phyloP scores from a whole-genome alignment of 2,797 vertebrate species.

The Epinephelus awoara region DNA sequence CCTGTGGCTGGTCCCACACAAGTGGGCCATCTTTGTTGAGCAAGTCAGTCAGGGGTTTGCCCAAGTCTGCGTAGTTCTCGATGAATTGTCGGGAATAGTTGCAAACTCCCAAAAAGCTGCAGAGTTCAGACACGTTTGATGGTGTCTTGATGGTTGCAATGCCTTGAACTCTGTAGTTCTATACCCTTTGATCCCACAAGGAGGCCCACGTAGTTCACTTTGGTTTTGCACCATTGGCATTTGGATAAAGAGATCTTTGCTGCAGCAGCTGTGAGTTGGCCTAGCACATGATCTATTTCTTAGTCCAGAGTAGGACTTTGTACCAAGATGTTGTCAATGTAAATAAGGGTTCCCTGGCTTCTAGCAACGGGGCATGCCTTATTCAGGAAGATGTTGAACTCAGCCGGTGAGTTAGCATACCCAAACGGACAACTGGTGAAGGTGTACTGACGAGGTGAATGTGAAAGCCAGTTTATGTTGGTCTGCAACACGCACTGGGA shows the following conservation, averaged over 20 bases:
- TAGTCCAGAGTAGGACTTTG: background rate
- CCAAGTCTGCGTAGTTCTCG: too few relatives aligned
- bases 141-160: too few relatives aligned
- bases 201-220: slow-evolving; percentile 31
- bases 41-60: too few relatives aligned
- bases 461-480: background rate
- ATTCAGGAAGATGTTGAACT: slow-evolving; percentile 56
- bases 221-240: slow-evolving; percentile 38
- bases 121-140: too few relatives aligned
- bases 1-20: too few relatives aligned
- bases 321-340: slow-evolving; percentile 40
- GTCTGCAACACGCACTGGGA: slow-evolving; percentile 4
- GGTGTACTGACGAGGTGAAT: slow-evolving; percentile 18
- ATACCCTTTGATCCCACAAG: background rate
- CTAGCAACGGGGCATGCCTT: slow-evolving; percentile 29
- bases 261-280: background rate
- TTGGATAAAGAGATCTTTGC: slow-evolving; percentile 30
- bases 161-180: background rate
- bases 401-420: slow-evolving; percentile 33
- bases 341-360: background rate
- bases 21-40: too few relatives aligned
- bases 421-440: slow-evolving; percentile 30
- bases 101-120: too few relatives aligned
- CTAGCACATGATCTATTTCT: slow-evolving; percentile 23
- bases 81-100: too few relatives aligned